Percentiles rank a stretch among this genome's conserved stretches.
These are phyloP conservation scores for Heliconius cydno DNA, from an alignment of 2,888 invertebrate genomes.

Conservation along the genomic window DNA sequence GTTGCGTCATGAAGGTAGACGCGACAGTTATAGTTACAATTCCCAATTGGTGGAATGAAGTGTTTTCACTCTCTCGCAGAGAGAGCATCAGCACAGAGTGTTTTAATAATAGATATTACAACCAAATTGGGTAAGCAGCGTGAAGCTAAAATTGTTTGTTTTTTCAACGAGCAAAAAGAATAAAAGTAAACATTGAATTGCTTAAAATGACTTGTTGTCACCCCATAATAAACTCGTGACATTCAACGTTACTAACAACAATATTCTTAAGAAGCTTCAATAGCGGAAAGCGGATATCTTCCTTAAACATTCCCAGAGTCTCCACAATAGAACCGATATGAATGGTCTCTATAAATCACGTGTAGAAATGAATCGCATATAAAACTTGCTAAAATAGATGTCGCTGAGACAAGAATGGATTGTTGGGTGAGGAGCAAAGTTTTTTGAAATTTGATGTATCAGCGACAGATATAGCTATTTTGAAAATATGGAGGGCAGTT, in stretches of 20 bases:
- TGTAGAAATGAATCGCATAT: slow-evolving; percentile 5
- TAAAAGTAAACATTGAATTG: not conserved
- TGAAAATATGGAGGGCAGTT: not conserved
- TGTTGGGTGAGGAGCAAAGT: not conserved
- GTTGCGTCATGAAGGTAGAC: no score
- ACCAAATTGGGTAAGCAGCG: no score
- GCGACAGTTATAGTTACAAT: no score
- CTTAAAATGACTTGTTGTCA: not conserved
- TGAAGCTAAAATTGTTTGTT: no score
- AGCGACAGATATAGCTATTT: not conserved
- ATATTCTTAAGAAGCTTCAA: not conserved
- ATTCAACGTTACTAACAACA: not conserved
- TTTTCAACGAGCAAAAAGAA: no score
- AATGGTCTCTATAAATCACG: slow-evolving; percentile 6
- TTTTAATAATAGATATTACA: no score
- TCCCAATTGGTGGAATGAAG: no score
- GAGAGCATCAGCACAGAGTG: no score
- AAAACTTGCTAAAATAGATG: slow-evolving; percentile 7
- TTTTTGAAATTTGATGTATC: not conserved
- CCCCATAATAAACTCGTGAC: not conserved
- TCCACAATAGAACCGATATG: slow-evolving; percentile 12
- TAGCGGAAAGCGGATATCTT: not conserved
- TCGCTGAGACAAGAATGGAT: slow-evolving; percentile 1
- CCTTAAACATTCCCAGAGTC: not conserved
- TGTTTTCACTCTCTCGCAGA: no score